Evolutionary conservation across 1,140 invertebrate species (phyloP).

Genomic region (Drosophila prosaltans): DNA sequence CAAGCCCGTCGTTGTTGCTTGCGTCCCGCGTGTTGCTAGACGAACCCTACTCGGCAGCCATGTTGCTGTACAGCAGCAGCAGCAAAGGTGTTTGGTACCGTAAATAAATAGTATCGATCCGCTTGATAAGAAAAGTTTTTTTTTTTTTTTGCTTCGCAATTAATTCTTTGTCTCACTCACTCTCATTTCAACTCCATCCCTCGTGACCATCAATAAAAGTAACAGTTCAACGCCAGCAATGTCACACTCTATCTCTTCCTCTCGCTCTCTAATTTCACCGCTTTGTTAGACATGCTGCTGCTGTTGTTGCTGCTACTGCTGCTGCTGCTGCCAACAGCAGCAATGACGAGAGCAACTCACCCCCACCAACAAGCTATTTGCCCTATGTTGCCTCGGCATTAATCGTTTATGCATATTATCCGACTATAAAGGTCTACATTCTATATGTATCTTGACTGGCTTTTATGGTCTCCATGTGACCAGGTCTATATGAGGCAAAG

Average conservation of each 20-base stretch:
- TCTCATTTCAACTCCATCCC: background rate
- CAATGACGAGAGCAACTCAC: background rate
- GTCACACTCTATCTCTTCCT: constrained; percentile 12
- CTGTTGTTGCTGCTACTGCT: background rate
- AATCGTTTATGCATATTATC: constrained; percentile 13
- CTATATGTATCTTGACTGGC: background rate
- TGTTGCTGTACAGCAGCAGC: background rate
- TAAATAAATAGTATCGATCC: constrained; percentile 13
- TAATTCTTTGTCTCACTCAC: constrained; percentile 9
- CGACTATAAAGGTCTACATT: constrained; percentile 1
- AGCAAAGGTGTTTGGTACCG: background rate
- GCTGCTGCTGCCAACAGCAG: constrained; percentile 9
- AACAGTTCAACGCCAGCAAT: constrained; percentile 12
- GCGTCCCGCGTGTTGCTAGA: background rate
- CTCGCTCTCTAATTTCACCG: constrained; percentile 8
- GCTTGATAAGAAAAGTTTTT: background rate
- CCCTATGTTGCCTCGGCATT: constrained; percentile 4
- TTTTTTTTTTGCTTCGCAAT: background rate
- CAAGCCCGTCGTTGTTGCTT: background rate
- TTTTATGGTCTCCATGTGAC: constrained; percentile 8
- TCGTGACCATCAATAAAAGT: constrained; percentile 7
- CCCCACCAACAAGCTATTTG: background rate
- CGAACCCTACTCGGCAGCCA: background rate
- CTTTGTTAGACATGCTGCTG: constrained; percentile 12
- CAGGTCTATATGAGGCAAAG: background rate